A percentile compares a stretch with the other conserved stretches of the same genome.
These are phyloP conservation scores for Cerastoderma edule DNA, from an alignment of 2,888 invertebrate genomes.

Conservation along the genomic window DNA sequence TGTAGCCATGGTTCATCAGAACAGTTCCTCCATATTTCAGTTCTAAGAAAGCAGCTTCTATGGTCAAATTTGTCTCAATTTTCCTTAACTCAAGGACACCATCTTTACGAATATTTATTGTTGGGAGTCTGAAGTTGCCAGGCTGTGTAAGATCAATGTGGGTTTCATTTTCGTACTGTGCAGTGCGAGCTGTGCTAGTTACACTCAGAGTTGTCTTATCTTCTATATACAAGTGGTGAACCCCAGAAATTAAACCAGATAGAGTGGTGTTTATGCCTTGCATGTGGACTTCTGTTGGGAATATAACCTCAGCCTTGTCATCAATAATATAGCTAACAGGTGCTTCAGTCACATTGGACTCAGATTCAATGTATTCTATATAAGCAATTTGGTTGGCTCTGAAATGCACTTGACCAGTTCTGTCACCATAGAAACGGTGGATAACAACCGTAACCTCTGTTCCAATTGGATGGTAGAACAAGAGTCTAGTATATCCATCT, in stretches of 20 bases:
- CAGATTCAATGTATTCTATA: conserved; percentile 71
- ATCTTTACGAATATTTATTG: conserved; percentile 65
- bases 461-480: conserved; percentile 65
- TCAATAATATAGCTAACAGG: conserved; percentile 75
- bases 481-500: conserved; percentile 63
- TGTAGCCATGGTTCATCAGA: conserved; percentile 72
- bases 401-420: conserved; percentile 73
- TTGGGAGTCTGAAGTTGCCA: conserved; percentile 73
- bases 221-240: conserved; percentile 74
- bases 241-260: conserved; percentile 67
- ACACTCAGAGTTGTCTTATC: conserved; percentile 63
- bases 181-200: conserved; percentile 71
- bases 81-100: conserved; percentile 65
- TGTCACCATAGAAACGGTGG: conserved; percentile 71
- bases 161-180: conserved; percentile 64
- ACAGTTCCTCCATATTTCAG: conserved; percentile 68
- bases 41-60: conserved; percentile 70
- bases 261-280: conserved; percentile 73
- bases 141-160: conserved; percentile 58
- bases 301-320: conserved; percentile 65
- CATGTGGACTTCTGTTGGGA: conserved; percentile 74
- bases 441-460: conserved; percentile 60
- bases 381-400: conserved; percentile 62
- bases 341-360: conserved; percentile 73
- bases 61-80: conserved; percentile 61